phyloP scores from a whole-genome alignment of 2,113 vertebrate genomes.

The Rhagologus leucostigma region DNA sequence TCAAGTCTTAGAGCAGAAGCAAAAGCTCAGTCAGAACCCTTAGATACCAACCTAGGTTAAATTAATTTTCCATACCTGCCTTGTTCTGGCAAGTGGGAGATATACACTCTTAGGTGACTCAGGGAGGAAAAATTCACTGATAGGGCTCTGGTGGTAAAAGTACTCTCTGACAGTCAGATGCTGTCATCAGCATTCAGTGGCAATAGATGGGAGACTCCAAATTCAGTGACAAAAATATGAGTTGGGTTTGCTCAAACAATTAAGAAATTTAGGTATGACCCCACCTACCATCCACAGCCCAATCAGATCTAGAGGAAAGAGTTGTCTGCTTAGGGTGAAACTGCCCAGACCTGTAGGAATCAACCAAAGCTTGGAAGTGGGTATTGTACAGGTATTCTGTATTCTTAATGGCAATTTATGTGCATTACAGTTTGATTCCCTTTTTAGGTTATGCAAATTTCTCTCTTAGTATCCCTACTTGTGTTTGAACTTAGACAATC shows the following conservation, averaged over 20 bases:
- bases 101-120: fast-evolving
- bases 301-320: neutral
- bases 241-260: neutral
- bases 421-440: neutral
- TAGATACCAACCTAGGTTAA: neutral
- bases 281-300: neutral
- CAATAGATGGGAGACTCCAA: neutral
- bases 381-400: neutral
- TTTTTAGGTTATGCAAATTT: neutral
- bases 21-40: neutral
- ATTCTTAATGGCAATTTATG: neutral
- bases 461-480: neutral
- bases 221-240: neutral
- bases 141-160: neutral
- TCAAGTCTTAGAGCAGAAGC: neutral
- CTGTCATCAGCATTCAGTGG: neutral
- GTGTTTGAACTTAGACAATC: neutral
- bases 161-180: neutral
- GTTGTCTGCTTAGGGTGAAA: neutral
- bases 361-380: neutral
- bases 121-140: neutral
- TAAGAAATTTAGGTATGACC: fast-evolving
- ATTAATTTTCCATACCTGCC: neutral
- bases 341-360: neutral
- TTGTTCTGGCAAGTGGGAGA: neutral